phyloP scores from a whole-genome alignment of 23 tunicate species.

The Trididemnum clinides region DNA sequence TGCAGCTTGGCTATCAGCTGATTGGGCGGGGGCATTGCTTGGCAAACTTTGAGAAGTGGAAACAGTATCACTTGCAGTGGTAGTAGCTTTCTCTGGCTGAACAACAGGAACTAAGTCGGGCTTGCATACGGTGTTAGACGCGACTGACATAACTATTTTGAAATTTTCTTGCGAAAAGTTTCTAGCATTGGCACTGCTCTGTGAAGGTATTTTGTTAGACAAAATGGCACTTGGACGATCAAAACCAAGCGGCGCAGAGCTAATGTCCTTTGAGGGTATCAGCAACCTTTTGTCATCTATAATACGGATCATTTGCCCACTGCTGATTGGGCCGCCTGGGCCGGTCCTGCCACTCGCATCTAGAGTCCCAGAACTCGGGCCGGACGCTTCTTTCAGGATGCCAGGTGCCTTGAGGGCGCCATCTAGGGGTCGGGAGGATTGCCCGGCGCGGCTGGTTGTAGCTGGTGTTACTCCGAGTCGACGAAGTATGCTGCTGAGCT shows the following conservation, averaged over 20 bases:
- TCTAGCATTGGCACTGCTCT: neutral
- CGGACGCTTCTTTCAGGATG: conserved; percentile 4
- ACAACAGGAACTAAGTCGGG: too few species aligned
- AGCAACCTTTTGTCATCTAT: conserved; percentile 7
- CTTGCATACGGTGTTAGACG: neutral
- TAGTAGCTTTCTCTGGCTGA: too few species aligned
- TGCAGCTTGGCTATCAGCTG: neutral
- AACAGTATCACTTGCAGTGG: too few species aligned
- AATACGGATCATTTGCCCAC: conserved; percentile 11
- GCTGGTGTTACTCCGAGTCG: conserved; percentile 14
- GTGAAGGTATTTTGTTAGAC: conserved; percentile 4
- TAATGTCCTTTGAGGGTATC: neutral
- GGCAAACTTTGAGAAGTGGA: too few species aligned
- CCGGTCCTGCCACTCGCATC: neutral
- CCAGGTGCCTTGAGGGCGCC: neutral
- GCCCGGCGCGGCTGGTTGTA: neutral
- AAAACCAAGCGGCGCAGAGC: neutral
- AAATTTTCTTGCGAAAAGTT: neutral
- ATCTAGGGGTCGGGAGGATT: neutral
- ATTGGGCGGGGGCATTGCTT: too few species aligned
- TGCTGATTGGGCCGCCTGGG: neutral
- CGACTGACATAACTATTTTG: neutral
- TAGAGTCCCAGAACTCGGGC: neutral
- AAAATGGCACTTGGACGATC: neutral
- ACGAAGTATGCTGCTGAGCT: conserved; percentile 24